Base-by-base conservation (phyloP, 2,113 vertebrate genomes). In the Henicopernis longicauda region DNA sequence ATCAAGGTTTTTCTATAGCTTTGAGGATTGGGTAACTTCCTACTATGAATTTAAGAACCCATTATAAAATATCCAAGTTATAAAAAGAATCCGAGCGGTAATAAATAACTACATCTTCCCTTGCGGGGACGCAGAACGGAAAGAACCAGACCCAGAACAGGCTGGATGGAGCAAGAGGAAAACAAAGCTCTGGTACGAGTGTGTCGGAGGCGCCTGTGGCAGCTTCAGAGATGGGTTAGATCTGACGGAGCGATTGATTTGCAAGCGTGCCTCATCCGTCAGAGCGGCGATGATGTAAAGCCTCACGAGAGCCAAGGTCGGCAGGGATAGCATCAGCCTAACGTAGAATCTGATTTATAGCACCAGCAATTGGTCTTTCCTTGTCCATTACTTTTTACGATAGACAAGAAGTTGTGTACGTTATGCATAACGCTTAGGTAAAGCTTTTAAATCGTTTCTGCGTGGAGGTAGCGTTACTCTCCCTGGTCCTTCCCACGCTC, bases 291-390 rank as follows among this genome's bases (percentile, higher is more conserved):
- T 23, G 84, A 86, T 58, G 70, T 6, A 25, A 44, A 89, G 45
- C 16, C 83, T 19, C 1, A 3, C 15, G 20, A 13, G 58, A 38
- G 59, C 90, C 94, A 40, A 89, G 90, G 90, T 9, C 23, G 38
- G 45, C 62, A 2, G 19, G 32, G 77, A 16, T 6, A 57, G 57
- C 44, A 1, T 3, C 1, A 31, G 21, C 65, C 65, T 2, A 14
- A 5, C 8, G 3, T 2, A 2, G 22, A 3, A 1, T 2, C 6
- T 1, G 82, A 49, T 27, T 47, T 8, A 59, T 0, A 8, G 89
- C 38, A 8, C 77, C 6, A 49, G 58, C 55, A 32, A 15, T 4
- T 1, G 36, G 16, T 47, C 65, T 36, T 2, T 15, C 77, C 62
- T 19, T 23, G 26, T 3, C 89, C 93, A 8, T 18, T 12, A 6